These are phyloP conservation scores for Notarius lentiginosus DNA, from an alignment of 2,113 vertebrate genomes.

Conservation along the genomic window DNA sequence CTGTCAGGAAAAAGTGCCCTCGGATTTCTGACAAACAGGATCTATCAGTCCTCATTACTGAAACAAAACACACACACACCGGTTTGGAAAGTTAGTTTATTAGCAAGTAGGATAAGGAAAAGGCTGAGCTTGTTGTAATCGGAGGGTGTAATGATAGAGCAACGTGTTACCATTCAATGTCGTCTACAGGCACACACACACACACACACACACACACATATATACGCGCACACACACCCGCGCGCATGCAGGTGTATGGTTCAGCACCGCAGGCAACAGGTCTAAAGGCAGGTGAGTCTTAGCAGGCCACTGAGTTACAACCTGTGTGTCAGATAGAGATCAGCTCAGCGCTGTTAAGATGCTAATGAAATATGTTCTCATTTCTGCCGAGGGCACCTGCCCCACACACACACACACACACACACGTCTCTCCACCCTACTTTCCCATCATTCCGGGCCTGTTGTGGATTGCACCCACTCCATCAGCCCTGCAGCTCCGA, in stretches of 20 bases:
- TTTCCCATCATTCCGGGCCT: slow-evolving; percentile 68
- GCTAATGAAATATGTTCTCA: slow-evolving; percentile 76
- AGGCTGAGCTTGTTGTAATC: slow-evolving; percentile 51
- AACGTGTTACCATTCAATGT: not conserved
- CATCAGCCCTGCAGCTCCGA: slow-evolving; percentile 71
- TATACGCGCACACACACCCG: slow-evolving; percentile 33
- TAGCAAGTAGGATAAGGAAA: slow-evolving; percentile 35
- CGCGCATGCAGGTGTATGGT: slow-evolving; percentile 65
- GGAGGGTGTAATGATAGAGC: slow-evolving; percentile 6
- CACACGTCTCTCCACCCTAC: slow-evolving; percentile 23
- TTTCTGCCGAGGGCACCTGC: slow-evolving; percentile 64
- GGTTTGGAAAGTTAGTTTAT: slow-evolving; percentile 13
- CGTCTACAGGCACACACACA: not conserved
- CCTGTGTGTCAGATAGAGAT: slow-evolving; percentile 61
- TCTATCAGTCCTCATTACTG: slow-evolving; percentile 77
- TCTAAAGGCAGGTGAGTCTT: slow-evolving; percentile 66
- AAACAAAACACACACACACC: slow-evolving; percentile 48
- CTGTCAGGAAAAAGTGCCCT: slow-evolving; percentile 72
- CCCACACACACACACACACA: not conserved
- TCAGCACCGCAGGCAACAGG: slow-evolving; percentile 60
- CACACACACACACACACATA: slow-evolving; percentile 3
- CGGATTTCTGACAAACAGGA: slow-evolving; percentile 72
- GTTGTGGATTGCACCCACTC: slow-evolving; percentile 65
- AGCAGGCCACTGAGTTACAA: slow-evolving; percentile 68
- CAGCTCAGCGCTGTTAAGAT: slow-evolving; percentile 57